These are phyloP conservation scores for Mesoclemmys tuberculata DNA, from an alignment of 2,113 vertebrate genomes.

Conservation along the genomic window DNA sequence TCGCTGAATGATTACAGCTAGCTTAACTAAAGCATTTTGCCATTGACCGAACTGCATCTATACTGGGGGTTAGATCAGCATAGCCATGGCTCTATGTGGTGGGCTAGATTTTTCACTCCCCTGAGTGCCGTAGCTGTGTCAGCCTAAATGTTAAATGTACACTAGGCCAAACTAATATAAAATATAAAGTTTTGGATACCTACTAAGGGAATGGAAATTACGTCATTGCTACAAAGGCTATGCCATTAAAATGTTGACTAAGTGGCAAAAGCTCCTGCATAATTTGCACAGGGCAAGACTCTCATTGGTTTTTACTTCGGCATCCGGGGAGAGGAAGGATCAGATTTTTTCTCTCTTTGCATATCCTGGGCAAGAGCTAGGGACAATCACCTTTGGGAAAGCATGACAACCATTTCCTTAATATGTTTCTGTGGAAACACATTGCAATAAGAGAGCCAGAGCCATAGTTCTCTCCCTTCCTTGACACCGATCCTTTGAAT, in stretches of 20 bases:
- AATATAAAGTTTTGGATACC: not conserved
- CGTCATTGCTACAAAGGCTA: not conserved
- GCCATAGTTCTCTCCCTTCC: not conserved
- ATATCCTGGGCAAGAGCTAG: not conserved
- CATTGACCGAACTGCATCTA: not conserved
- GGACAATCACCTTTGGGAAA: not conserved
- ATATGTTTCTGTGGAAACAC: not conserved
- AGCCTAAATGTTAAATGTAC: no score
- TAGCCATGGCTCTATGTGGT: no score
- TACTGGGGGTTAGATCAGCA: no score
- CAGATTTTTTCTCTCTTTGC: not conserved
- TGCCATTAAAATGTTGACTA: not conserved
- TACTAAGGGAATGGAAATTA: not conserved
- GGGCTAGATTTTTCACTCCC: no score
- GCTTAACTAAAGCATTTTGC: not conserved
- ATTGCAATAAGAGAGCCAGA: fast-evolving
- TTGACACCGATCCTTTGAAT: not conserved
- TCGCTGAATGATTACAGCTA: not conserved
- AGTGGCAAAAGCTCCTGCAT: not conserved
- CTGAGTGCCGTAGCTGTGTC: no score
- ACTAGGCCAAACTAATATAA: not conserved
- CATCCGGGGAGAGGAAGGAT: not conserved
- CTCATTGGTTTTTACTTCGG: not conserved
- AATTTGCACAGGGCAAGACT: not conserved
- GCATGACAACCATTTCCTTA: not conserved